phyloP scores from a whole-genome alignment of 2,797 vertebrate species.

The Acropternis orthonyx region DNA sequence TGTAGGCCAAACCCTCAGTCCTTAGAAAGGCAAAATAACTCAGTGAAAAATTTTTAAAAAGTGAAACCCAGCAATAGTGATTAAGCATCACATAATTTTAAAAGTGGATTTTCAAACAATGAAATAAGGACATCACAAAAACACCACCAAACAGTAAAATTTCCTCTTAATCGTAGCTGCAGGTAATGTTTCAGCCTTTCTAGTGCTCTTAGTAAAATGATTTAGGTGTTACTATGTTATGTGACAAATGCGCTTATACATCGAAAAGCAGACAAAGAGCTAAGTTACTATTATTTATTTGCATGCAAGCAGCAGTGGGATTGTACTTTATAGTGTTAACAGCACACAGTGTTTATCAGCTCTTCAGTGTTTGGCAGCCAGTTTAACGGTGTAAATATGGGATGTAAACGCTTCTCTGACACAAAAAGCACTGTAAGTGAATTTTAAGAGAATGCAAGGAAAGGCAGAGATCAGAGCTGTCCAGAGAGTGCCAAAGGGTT shows the following conservation, averaged over 20 bases:
- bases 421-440: not conserved
- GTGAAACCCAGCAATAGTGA: not conserved
- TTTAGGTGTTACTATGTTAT: not conserved
- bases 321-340: conserved; percentile 7
- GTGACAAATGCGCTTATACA: not conserved
- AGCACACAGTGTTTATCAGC: conserved; percentile 16
- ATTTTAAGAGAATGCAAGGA: accelerated
- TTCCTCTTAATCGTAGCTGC: not conserved
- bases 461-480: not conserved
- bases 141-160: not conserved
- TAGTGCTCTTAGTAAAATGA: conserved; percentile 17
- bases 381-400: not conserved
- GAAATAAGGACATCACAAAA: not conserved
- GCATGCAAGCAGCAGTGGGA: conserved; percentile 26
- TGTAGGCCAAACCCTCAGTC: not conserved
- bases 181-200: conserved; percentile 17
- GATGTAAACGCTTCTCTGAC: not conserved
- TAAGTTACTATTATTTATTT: conserved; percentile 44
- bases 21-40: not conserved
- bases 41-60: not conserved
- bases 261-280: not conserved
- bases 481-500: accelerated
- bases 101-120: not conserved
- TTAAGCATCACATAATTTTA: not conserved
- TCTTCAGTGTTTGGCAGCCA: not conserved